Percentiles rank a stretch among this genome's conserved stretches.
Conservation (phyloP, 2,113 vertebrate species). For the Myrmecobius fasciatus region DNA sequence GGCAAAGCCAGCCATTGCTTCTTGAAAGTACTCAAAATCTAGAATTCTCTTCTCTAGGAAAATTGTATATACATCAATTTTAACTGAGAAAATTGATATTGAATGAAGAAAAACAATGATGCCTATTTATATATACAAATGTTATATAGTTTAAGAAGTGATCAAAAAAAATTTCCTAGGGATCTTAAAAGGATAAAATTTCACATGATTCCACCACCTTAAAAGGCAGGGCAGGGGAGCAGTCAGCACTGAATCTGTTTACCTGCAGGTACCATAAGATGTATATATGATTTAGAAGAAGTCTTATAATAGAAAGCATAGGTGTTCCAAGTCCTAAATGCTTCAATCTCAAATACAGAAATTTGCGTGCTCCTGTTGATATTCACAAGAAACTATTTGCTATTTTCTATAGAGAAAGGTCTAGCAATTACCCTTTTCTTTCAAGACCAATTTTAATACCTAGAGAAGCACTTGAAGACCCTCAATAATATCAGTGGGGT, state of each 20-base stretch:
- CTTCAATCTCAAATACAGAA: background rate
- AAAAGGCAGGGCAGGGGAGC: background rate
- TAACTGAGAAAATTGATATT: slow-evolving; percentile 10
- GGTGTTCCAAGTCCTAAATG: background rate
- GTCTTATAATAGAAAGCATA: background rate
- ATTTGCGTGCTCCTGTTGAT: background rate
- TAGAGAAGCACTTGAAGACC: background rate
- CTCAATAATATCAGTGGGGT: rapidly evolving
- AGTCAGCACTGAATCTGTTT: background rate
- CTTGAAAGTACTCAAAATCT: background rate
- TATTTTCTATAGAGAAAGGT: background rate
- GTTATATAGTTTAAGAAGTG: background rate
- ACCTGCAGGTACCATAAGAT: background rate
- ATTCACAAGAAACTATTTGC: background rate
- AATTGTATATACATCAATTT: background rate
- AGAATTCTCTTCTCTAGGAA: background rate
- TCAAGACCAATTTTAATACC: background rate
- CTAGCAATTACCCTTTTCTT: background rate
- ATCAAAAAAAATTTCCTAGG: background rate
- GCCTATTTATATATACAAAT: background rate
- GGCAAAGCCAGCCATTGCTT: background rate
- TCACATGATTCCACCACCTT: background rate
- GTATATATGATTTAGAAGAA: background rate
- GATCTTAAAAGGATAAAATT: background rate
- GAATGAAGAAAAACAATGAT: slow-evolving; percentile 15